These are phyloP conservation scores for Laodelphax striatellus DNA, from an alignment of 1,140 invertebrate genomes.

Conservation along the genomic window DNA sequence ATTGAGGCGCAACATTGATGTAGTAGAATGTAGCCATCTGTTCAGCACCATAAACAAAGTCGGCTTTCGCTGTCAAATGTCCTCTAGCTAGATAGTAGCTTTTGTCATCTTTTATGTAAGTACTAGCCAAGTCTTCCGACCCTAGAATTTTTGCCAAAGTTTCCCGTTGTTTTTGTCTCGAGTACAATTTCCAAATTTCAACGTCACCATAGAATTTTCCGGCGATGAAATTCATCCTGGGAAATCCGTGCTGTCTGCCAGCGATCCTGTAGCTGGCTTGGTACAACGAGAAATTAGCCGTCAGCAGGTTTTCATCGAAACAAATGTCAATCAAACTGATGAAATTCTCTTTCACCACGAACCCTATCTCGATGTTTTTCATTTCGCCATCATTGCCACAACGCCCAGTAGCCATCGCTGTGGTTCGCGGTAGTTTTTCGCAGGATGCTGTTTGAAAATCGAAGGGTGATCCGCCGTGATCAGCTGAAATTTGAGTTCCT, in stretches of 20 bases:
- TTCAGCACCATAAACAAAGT: constrained; percentile 33
- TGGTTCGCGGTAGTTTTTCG: constrained; percentile 11
- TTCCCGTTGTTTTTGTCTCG: constrained; percentile 15
- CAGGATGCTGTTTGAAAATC: constrained; percentile 13
- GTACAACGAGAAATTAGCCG: constrained; percentile 23
- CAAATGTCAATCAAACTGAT: constrained; percentile 23
- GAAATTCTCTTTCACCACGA: constrained; percentile 21
- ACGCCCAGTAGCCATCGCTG: constrained; percentile 4
- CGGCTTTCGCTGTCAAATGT: constrained; percentile 35
- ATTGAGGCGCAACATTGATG: constrained; percentile 43
- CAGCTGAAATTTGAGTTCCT: constrained; percentile 2
- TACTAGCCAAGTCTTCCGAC: constrained; percentile 10
- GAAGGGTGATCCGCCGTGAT: background rate
- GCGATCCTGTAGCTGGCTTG: background rate
- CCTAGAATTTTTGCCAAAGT: constrained; percentile 18
- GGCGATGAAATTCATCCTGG: constrained; percentile 12
- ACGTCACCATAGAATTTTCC: constrained; percentile 23
- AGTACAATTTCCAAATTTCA: constrained; percentile 20
- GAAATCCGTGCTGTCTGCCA: background rate
- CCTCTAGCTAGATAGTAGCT: constrained; percentile 22
- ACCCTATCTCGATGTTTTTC: constrained; percentile 26
- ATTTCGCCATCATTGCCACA: constrained; percentile 4
- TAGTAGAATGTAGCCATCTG: constrained; percentile 36
- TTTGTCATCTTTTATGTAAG: constrained; percentile 15
- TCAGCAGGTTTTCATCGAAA: constrained; percentile 22